Evolutionary conservation across 2,888 invertebrate species (phyloP).

Genomic region (Noctua pronuba): DNA sequence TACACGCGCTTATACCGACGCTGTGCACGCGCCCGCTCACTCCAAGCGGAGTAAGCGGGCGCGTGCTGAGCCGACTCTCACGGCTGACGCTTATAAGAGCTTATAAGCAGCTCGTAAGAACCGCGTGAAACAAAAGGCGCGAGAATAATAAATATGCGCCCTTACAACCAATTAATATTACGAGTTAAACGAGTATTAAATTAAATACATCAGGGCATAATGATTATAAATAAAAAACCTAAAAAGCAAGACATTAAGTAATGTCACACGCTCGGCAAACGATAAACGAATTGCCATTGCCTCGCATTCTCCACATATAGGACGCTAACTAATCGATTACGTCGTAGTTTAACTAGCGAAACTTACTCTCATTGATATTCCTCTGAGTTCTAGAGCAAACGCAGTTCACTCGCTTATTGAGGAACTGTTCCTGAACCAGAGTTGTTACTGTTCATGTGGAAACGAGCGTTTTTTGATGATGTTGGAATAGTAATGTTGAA

Average conservation of each 20-base stretch:
- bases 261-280: constrained; percentile 2
- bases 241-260: not conserved
- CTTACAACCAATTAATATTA: too few species aligned
- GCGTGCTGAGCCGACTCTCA: too few species aligned
- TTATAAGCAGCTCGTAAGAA: not conserved
- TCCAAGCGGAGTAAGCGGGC: not conserved
- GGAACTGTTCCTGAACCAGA: constrained; percentile 4
- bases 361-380: constrained; percentile 40
- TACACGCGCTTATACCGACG: too few species aligned
- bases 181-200: not conserved
- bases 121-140: not conserved
- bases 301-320: not conserved
- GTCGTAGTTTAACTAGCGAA: constrained; percentile 19
- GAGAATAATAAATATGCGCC: too few species aligned
- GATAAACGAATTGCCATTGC: not conserved
- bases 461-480: not conserved
- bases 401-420: constrained; percentile 14
- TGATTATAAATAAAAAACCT: not conserved
- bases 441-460: not conserved
- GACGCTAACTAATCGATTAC: not conserved
- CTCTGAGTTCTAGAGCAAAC: not conserved
- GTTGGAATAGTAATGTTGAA: not conserved
- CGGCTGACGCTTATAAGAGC: not conserved
- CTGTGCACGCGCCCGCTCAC: too few species aligned
- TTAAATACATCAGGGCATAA: not conserved